Evolutionary conservation across 2,888 invertebrate genomes (phyloP).

Genomic region (Pandemis corylana): DNA sequence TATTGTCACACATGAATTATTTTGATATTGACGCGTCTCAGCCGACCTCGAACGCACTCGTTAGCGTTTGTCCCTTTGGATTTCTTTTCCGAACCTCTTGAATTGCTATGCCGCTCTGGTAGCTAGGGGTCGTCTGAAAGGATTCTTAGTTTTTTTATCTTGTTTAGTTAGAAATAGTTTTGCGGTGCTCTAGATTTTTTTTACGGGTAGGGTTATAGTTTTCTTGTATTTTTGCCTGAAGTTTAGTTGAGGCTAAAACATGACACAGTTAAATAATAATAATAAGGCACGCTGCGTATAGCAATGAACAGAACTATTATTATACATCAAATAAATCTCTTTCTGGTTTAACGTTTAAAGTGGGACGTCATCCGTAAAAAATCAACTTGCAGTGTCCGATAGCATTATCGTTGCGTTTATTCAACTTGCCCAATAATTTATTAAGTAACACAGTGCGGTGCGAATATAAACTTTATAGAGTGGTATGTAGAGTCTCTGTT

Average conservation of each 20-base stretch:
- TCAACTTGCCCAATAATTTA: conserved; percentile 31
- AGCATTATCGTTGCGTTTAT: conserved; percentile 27
- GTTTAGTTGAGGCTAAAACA: neutral
- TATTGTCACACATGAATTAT: conserved; percentile 83
- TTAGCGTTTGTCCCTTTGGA: conserved; percentile 50
- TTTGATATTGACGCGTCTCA: conserved; percentile 73
- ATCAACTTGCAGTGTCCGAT: conserved; percentile 32
- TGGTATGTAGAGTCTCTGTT: neutral
- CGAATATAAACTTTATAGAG: conserved; percentile 6
- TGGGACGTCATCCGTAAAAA: conserved; percentile 27
- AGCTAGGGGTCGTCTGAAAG: conserved; percentile 14
- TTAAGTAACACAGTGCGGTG: neutral
- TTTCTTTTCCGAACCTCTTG: conserved; percentile 47
- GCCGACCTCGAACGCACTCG: conserved; percentile 50
- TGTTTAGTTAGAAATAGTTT: neutral
- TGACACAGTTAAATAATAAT: no score
- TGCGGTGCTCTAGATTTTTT: neutral
- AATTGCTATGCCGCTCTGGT: conserved; percentile 41
- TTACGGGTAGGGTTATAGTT: neutral
- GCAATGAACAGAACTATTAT: neutral
- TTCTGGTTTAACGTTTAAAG: neutral
- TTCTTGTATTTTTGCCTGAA: neutral
- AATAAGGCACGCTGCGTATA: neutral
- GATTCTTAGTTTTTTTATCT: conserved; percentile 3
- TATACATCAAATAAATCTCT: neutral